phyloP scores from a whole-genome alignment of 2,113 vertebrate species.

The Nestor notabilis region DNA sequence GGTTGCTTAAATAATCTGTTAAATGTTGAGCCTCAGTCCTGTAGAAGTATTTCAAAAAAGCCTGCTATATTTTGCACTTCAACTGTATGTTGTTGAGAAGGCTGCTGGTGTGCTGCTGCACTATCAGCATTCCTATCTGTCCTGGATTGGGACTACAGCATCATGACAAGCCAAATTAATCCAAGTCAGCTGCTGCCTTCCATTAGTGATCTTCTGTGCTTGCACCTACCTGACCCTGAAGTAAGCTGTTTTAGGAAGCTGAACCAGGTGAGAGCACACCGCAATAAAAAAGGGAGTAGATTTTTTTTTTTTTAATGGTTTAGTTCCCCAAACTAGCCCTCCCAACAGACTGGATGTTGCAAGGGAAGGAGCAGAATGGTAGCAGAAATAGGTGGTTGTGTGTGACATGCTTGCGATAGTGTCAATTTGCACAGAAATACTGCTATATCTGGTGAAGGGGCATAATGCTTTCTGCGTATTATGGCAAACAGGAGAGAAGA shows the following conservation, averaged over 20 bases:
- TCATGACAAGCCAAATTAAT: not conserved
- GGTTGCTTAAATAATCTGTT: not conserved
- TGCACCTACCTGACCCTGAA: not conserved
- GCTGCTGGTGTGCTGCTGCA: not conserved
- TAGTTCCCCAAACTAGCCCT: not conserved
- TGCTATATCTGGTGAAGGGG: not conserved
- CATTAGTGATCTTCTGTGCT: not conserved
- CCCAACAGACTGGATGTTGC: not conserved
- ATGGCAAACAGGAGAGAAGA: not conserved
- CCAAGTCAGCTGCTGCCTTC: not conserved
- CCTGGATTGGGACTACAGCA: not conserved
- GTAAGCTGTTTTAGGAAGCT: not conserved
- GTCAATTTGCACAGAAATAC: not conserved
- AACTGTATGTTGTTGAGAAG: not conserved
- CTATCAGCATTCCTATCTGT: constrained; percentile 25
- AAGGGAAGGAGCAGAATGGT: not conserved
- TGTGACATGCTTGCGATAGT: not conserved
- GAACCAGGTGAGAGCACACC: not conserved
- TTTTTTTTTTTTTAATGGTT: not conserved
- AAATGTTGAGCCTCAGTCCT: not conserved
- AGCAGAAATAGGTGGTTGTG: not conserved
- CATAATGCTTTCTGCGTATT: not conserved
- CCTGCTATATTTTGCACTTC: not conserved
- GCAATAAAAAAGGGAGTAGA: not conserved
- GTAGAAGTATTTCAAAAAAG: not conserved